phyloP scores from a whole-genome alignment of 2,797 vertebrate genomes.

The Acanthornis magna region DNA sequence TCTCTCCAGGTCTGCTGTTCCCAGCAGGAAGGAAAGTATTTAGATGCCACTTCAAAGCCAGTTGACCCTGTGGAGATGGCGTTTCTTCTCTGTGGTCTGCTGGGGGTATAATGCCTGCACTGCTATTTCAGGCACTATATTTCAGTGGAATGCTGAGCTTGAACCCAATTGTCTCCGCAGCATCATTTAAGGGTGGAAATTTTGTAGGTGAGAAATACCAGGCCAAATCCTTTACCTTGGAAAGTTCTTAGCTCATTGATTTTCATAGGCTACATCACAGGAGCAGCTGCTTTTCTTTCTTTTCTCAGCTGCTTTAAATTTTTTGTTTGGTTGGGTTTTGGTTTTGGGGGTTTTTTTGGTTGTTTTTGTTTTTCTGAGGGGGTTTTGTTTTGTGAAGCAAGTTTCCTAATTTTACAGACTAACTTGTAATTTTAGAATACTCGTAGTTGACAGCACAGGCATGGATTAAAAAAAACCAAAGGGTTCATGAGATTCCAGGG shows the following conservation, averaged over 20 bases:
- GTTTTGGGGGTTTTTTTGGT: neutral
- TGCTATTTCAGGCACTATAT: neutral
- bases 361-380: neutral
- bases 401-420: neutral
- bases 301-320: too few relatives aligned
- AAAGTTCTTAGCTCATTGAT: neutral
- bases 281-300: neutral
- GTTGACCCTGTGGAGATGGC: neutral
- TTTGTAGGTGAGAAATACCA: neutral
- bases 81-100: neutral
- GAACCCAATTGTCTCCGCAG: neutral
- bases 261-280: neutral
- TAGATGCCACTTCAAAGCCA: neutral
- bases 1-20: neutral
- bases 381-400: neutral
- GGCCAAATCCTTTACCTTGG: neutral
- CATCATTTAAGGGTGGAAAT: neutral
- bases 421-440: neutral
- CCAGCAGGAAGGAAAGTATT: neutral
- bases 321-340: too few relatives aligned
- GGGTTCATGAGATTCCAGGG: neutral
- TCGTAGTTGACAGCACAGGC: neutral
- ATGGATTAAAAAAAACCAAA: neutral
- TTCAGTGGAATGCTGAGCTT: neutral
- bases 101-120: neutral